These are phyloP conservation scores for Pantherophis alleghaniensis DNA, from an alignment of 2,797 vertebrate species.

Conservation along the genomic window DNA sequence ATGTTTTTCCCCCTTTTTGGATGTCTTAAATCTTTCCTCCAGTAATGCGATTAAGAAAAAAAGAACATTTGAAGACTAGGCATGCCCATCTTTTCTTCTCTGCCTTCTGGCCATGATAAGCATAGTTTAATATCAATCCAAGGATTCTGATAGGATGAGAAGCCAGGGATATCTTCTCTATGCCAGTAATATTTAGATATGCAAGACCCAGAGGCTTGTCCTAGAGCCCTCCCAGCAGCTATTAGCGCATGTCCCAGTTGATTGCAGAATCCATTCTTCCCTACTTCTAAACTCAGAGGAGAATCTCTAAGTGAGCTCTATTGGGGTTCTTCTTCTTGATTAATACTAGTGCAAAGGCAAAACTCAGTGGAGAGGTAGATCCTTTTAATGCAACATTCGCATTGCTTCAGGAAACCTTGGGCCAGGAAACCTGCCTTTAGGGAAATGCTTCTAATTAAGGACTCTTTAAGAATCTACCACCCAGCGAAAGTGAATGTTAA, in stretches of 20 bases:
- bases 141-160: neutral
- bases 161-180: neutral
- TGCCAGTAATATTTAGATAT: neutral
- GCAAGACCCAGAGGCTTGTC: neutral
- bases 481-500: conserved; percentile 42
- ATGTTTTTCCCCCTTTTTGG: neutral
- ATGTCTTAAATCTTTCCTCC: neutral
- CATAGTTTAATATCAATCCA: neutral
- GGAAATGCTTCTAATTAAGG: conserved; percentile 48
- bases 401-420: conserved; percentile 25
- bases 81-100: neutral
- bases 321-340: neutral
- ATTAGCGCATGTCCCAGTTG: neutral
- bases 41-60: neutral
- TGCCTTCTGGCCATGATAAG: neutral
- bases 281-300: neutral
- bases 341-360: conserved; percentile 4
- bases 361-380: neutral
- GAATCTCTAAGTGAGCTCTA: neutral
- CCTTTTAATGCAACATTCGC: conserved; percentile 15
- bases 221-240: neutral
- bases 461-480: conserved; percentile 34
- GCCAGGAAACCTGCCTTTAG: conserved; percentile 26
- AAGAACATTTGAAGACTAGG: neutral
- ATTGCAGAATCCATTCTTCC: neutral